Evolutionary conservation across 1,140 invertebrate species (phyloP).

Genomic region (Pinna nobilis): DNA sequence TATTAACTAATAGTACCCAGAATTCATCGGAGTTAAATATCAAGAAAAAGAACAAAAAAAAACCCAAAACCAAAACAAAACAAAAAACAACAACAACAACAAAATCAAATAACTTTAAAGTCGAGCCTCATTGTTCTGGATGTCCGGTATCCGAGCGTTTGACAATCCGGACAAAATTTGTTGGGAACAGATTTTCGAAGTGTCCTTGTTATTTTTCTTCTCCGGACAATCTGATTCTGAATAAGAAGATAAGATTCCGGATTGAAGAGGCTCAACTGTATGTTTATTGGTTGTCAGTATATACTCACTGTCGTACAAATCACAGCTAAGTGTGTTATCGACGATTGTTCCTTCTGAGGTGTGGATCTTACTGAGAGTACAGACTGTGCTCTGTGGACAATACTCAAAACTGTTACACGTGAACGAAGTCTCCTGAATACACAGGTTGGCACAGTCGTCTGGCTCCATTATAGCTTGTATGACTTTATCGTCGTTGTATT

Average conservation of each 20-base stretch:
- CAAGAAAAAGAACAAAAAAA: too few species aligned
- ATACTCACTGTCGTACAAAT: slow-evolving; percentile 49
- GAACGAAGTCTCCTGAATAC: slow-evolving; percentile 17
- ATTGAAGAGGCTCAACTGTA: not conserved
- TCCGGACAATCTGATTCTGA: not conserved
- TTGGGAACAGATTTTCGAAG: too few species aligned
- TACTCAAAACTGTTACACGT: slow-evolving; percentile 51
- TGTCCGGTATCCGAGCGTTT: too few species aligned
- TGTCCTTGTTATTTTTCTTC: too few species aligned
- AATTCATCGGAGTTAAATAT: too few species aligned
- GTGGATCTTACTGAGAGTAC: slow-evolving; percentile 40
- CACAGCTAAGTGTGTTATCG: slow-evolving; percentile 21
- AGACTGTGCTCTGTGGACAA: slow-evolving; percentile 36
- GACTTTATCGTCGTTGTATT: slow-evolving; percentile 33
- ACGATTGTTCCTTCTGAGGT: slow-evolving; percentile 19
- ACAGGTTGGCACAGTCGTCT: slow-evolving; percentile 35
- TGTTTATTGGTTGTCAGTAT: too few species aligned
- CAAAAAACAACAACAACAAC: too few species aligned
- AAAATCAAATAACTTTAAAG: too few species aligned
- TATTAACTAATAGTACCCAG: too few species aligned
- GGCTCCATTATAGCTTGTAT: slow-evolving; percentile 5
- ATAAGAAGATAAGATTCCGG: not conserved
- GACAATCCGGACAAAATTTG: too few species aligned
- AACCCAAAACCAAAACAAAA: too few species aligned
- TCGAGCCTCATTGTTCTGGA: too few species aligned